phyloP scores from a whole-genome alignment of 2,888 invertebrate species.

The Eupeodes latifasciatus region DNA sequence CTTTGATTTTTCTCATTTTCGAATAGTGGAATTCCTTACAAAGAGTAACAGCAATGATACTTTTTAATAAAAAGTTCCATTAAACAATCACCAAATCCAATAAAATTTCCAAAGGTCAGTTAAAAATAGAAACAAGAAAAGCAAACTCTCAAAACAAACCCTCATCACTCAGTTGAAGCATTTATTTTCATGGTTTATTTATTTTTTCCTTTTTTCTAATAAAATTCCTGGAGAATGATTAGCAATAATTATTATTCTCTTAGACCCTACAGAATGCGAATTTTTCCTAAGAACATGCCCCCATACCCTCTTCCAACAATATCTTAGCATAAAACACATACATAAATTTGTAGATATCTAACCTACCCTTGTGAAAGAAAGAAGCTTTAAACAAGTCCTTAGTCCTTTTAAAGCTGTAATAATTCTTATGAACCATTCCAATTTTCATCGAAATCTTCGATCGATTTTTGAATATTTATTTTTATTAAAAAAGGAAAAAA shows the following conservation, averaged over 20 bases:
- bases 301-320: too few species aligned
- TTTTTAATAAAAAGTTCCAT: neutral
- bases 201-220: neutral
- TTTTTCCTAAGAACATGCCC: neutral
- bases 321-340: neutral
- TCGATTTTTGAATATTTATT: neutral
- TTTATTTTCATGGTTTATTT: conserved; percentile 21
- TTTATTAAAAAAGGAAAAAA: neutral
- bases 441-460: neutral
- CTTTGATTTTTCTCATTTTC: neutral
- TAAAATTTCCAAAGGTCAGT: neutral
- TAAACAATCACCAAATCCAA: neutral
- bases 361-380: neutral
- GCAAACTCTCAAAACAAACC: neutral
- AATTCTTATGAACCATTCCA: neutral
- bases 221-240: neutral
- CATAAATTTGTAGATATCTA: neutral
- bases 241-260: conserved; percentile 8
- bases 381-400: neutral
- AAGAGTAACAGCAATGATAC: neutral
- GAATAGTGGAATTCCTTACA: neutral
- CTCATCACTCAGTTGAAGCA: conserved; percentile 2
- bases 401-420: neutral
- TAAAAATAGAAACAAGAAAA: neutral
- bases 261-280: neutral